Base-by-base conservation (phyloP, 2,888 invertebrate species). In the Idaea biselata region DNA sequence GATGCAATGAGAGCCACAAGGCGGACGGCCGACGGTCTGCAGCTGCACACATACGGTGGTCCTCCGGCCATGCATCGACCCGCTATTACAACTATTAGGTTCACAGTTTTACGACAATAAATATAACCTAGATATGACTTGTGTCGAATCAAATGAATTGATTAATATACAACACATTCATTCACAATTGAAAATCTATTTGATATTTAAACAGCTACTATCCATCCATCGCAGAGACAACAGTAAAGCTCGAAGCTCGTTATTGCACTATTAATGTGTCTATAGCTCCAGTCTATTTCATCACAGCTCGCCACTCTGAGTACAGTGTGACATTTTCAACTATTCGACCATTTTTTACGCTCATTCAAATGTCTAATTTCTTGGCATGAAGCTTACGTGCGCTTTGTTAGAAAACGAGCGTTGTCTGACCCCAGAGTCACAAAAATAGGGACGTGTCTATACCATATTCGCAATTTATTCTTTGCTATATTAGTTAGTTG, bases 1-100 rank as follows among this genome's bases (percentile, higher is more conserved):
- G 79, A 75, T 68, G 77, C 73, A 77, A 78, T 71, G 74, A 71
- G 69, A 73, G 73, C 73, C 73, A 72, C 66, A 64, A 68, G 64
- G 71, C 62, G 70, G 65, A 64, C 55, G 59, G 59, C 58, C 16
- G 55, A 58, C 63, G 64, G 64, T 60, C 53, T 55, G 68, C 76
- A 75, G 79, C 78, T 74, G 77, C 66, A 62, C 69, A 64, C 70
- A 69, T 63, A 65, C 74, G 75, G 76, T 72, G 73, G 67, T 69
- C 66, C 65, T 16, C 60, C 59, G 60, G 63, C 60, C 61, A 58
- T 59, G 61, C 57, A 61, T 44, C 61, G 60, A 60, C 61, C 58
- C 54, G 58, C 32, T 31, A 61, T 60, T 58, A 55, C 16, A 64
- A 44, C 44, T 44, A 44, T 44, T n/a, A 44, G 44, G 44, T 44